phyloP scores from a whole-genome alignment of 2,888 invertebrate species.

The Dolichomitus sp. region DNA sequence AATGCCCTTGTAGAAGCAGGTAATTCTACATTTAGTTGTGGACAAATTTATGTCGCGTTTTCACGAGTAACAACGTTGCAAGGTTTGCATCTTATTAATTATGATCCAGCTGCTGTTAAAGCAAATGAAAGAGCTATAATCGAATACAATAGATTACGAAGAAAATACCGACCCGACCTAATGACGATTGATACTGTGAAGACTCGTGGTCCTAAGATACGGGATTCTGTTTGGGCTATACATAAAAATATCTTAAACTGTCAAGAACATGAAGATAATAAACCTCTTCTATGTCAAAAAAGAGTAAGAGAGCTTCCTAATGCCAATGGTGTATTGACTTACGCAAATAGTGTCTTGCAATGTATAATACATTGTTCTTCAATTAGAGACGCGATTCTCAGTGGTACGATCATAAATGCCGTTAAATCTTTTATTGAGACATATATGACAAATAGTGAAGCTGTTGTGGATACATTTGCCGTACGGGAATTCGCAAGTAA shows the following conservation, averaged over 20 bases:
- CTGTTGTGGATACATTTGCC: too few species aligned
- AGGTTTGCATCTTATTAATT: conserved; percentile 69
- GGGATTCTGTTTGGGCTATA: neutral
- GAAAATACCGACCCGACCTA: neutral
- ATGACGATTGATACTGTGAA: neutral
- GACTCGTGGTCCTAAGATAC: neutral
- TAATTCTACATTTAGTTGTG: conserved; percentile 60
- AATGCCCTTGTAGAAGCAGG: conserved; percentile 65
- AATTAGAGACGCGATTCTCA: neutral
- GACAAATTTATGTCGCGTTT: conserved; percentile 70
- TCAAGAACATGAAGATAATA: too few species aligned
- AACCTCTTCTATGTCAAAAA: neutral
- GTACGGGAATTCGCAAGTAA: too few species aligned
- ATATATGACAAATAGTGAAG: too few species aligned
- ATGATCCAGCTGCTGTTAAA: conserved; percentile 61
- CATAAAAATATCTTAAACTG: neutral
- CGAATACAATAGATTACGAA: conserved; percentile 70
- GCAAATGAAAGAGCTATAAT: conserved; percentile 64
- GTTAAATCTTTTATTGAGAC: too few species aligned
- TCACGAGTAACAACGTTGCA: conserved; percentile 63
- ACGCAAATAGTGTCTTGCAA: too few species aligned
- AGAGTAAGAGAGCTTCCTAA: neutral
- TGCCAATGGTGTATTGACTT: neutral
- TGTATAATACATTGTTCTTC: neutral
- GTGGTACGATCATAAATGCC: neutral